A percentile compares a stretch with the other conserved stretches of the same genome.
Conservation (phyloP, 1,140 invertebrate species). For the Drosophila kohkoa region DNA sequence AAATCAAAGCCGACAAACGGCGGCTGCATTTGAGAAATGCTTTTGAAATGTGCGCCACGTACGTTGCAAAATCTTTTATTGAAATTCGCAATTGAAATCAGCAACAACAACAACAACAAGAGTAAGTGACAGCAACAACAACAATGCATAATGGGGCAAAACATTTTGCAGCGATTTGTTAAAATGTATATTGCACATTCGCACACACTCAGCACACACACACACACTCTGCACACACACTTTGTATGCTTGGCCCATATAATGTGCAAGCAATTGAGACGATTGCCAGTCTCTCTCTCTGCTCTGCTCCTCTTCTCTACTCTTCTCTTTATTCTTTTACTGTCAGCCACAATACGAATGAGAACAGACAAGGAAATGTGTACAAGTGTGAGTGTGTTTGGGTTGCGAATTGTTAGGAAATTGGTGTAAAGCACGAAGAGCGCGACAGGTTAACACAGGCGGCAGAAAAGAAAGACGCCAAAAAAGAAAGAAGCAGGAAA, state of each 20-base stretch:
- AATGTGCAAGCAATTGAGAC: slow-evolving; percentile 52
- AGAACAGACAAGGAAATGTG: not conserved
- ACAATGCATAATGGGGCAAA: slow-evolving; percentile 63
- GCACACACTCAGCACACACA: slow-evolving; percentile 15
- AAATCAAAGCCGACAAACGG: slow-evolving; percentile 40
- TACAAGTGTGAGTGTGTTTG: slow-evolving; percentile 10
- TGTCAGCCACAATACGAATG: slow-evolving; percentile 22
- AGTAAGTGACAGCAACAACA: slow-evolving; percentile 28
- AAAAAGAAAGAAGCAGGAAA: not conserved
- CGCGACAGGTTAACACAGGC: not conserved
- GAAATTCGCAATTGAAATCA: slow-evolving; percentile 58
- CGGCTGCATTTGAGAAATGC: slow-evolving; percentile 69
- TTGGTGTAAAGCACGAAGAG: slow-evolving; percentile 19
- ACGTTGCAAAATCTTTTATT: slow-evolving; percentile 63
- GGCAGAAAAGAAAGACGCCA: not conserved
- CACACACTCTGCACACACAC: slow-evolving; percentile 15
- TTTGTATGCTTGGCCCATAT: slow-evolving; percentile 34
- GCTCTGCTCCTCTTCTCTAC: not conserved
- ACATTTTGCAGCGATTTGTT: slow-evolving; percentile 74
- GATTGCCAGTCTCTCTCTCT: slow-evolving; percentile 35
- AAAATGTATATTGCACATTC: slow-evolving; percentile 50
- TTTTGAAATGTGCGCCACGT: slow-evolving; percentile 77
- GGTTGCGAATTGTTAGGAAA: slow-evolving; percentile 14
- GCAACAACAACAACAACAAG: slow-evolving; percentile 41
- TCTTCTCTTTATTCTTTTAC: not conserved